phyloP scores from a whole-genome alignment of 1,140 invertebrate genomes.

The Bombus impatiens region DNA sequence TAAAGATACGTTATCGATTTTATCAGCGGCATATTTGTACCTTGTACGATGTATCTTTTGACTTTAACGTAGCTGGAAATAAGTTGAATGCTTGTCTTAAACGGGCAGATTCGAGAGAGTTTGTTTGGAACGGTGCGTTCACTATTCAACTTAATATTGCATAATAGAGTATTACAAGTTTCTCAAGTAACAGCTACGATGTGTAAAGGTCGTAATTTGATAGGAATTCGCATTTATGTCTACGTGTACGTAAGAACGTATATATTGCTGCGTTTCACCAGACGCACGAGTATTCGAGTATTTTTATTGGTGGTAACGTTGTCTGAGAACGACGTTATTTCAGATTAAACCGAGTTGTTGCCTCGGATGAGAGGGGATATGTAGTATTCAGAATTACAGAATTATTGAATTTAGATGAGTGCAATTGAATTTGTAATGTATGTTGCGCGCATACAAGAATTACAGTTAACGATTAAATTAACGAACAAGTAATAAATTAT shows the following conservation, averaged over 20 bases:
- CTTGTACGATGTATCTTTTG: not conserved
- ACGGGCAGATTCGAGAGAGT: not conserved
- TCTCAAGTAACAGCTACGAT: not conserved
- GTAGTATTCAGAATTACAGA: too few relatives aligned
- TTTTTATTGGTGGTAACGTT: not conserved
- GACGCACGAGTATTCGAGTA: not conserved
- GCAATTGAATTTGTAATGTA: too few relatives aligned
- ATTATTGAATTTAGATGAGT: too few relatives aligned
- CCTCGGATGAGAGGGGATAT: too few relatives aligned
- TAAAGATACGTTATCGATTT: too few relatives aligned
- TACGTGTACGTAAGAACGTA: too few relatives aligned
- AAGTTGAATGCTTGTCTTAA: not conserved
- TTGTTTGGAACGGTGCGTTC: not conserved
- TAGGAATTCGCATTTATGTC: not conserved
- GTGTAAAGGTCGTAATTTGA: constrained; percentile 3
- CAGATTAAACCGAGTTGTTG: not conserved
- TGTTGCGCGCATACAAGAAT: too few relatives aligned
- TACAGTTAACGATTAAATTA: too few relatives aligned
- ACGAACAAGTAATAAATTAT: too few relatives aligned
- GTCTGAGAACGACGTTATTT: too few relatives aligned
- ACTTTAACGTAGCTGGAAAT: not conserved
- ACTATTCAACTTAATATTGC: not conserved
- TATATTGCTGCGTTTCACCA: not conserved
- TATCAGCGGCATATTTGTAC: not conserved
- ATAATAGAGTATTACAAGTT: constrained; percentile 4